Conservation (phyloP, 2,888 invertebrate genomes). For the Meta bourneti region DNA sequence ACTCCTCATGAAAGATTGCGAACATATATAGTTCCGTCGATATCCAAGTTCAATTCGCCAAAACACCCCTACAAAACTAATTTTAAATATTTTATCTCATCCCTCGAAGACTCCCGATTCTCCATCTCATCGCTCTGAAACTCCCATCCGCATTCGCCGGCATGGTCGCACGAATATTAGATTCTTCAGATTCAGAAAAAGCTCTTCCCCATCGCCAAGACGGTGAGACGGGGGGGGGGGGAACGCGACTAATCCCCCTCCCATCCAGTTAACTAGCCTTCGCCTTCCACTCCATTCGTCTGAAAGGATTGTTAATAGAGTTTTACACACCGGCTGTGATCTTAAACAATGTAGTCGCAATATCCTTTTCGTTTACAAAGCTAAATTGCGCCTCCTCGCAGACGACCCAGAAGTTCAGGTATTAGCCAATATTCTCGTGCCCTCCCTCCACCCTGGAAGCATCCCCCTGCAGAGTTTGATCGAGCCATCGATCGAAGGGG, state of each 20-base stretch:
- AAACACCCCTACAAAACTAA: conserved; percentile 3
- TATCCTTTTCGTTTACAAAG: conserved; percentile 47
- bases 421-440: conserved; percentile 19
- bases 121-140: not conserved
- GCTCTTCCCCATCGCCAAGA: not conserved
- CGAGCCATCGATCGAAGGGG: conserved; percentile 4
- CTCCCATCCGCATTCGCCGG: not conserved
- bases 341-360: conserved; percentile 18
- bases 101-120: too few relatives aligned
- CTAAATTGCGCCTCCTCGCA: conserved; percentile 31
- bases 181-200: not conserved
- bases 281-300: not conserved
- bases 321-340: not conserved
- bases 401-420: conserved; percentile 1
- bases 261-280: not conserved
- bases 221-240: not conserved
- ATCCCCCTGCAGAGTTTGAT: not conserved
- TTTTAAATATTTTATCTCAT: too few relatives aligned
- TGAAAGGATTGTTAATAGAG: conserved; percentile 4
- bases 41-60: too few relatives aligned
- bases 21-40: too few relatives aligned
- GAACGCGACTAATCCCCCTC: not conserved
- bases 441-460: not conserved
- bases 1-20: too few relatives aligned
- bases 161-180: not conserved